Conservation (phyloP, 2,113 vertebrate genomes). For the Corydoras maculifer region DNA sequence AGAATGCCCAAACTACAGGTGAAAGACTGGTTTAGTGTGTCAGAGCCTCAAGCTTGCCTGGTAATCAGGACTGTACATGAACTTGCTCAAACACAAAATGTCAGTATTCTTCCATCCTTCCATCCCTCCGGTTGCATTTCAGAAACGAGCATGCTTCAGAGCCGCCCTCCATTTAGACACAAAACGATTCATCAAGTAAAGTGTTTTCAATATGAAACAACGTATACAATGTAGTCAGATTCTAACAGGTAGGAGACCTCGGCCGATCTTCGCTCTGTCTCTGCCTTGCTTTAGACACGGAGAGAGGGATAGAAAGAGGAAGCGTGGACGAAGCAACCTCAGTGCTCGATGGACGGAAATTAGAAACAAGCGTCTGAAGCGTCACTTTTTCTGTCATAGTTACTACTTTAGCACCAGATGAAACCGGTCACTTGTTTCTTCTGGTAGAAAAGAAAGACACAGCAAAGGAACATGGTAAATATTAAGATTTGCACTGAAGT, state of each 20-base stretch:
- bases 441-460: constrained; percentile 55
- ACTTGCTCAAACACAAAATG: constrained; percentile 24
- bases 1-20: not conserved
- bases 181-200: constrained; percentile 49
- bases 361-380: constrained; percentile 53
- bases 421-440: constrained; percentile 86
- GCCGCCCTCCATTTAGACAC: constrained; percentile 4
- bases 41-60: not conserved
- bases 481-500: not conserved
- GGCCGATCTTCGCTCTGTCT: constrained; percentile 49
- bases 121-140: constrained; percentile 23
- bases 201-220: constrained; percentile 82
- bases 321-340: constrained; percentile 46
- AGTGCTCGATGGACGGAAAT: constrained; percentile 54
- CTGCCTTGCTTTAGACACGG: constrained; percentile 43
- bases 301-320: constrained; percentile 35
- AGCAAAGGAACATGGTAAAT: not conserved
- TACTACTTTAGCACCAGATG: constrained; percentile 91
- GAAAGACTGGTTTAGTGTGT: not conserved
- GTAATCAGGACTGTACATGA: constrained; percentile 4
- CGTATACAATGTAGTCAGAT: constrained; percentile 75
- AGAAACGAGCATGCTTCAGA: constrained; percentile 37
- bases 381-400: not conserved
- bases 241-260: constrained; percentile 74
- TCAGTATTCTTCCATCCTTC: constrained; percentile 29